Conservation (phyloP, 2,888 invertebrate genomes). For the Plagodis dolabraria region DNA sequence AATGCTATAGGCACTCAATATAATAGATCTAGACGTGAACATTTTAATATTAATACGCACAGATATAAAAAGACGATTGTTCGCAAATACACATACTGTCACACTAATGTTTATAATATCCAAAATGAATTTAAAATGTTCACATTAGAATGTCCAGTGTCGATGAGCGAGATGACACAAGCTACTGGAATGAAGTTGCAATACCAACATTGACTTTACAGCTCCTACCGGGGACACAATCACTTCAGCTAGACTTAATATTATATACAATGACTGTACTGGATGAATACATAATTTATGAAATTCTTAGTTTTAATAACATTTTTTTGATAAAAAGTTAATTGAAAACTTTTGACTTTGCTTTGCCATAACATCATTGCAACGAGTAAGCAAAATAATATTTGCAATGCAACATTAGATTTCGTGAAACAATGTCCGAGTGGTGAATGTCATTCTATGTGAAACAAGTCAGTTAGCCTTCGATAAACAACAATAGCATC, state of each 20-base stretch:
- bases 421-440: constrained; percentile 66
- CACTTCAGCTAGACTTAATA: constrained; percentile 65
- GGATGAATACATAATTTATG: constrained; percentile 61
- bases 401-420: constrained; percentile 30
- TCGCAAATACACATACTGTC: constrained; percentile 75
- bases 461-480: constrained; percentile 39
- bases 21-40: constrained; percentile 83
- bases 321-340: constrained; percentile 39
- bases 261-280: constrained; percentile 72
- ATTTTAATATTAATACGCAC: constrained; percentile 79
- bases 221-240: constrained; percentile 71
- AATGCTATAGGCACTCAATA: constrained; percentile 85
- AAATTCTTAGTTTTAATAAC: constrained; percentile 61
- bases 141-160: constrained; percentile 74
- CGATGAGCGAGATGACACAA: constrained; percentile 68
- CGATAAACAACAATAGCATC: constrained; percentile 49
- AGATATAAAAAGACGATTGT: constrained; percentile 77
- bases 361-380: constrained; percentile 31
- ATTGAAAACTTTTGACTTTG: constrained; percentile 34
- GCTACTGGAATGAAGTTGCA: constrained; percentile 74
- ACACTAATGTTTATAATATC: constrained; percentile 76
- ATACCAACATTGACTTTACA: constrained; percentile 58
- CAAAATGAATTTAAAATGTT: constrained; percentile 78
- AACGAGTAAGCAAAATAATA: constrained; percentile 35
- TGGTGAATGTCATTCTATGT: constrained; percentile 54